These are phyloP conservation scores for Siderastrea siderea DNA, from an alignment of 92 coral and sea anemone species.

Conservation along the genomic window DNA sequence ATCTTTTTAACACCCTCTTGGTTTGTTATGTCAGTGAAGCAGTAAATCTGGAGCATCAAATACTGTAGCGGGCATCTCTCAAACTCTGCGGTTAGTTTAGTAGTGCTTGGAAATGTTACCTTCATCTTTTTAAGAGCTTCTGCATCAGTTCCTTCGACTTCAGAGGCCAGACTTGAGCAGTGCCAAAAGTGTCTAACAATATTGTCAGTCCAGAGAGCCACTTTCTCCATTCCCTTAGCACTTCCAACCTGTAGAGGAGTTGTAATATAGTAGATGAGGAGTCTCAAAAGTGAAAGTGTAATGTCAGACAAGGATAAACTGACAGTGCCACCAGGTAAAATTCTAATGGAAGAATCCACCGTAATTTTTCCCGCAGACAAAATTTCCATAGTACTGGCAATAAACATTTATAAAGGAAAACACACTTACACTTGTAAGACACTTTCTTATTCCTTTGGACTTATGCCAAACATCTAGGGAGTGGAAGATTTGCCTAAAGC, in stretches of 20 bases:
- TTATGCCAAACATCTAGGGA: slow-evolving; percentile 41
- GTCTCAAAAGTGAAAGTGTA: no score
- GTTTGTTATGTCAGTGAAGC: no score
- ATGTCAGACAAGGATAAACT: no score
- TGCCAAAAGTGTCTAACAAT: slow-evolving; percentile 68
- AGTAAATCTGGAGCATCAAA: no score
- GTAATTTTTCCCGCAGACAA: no score
- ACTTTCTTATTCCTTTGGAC: slow-evolving; percentile 38
- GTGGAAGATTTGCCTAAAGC: slow-evolving; percentile 13
- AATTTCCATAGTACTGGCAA: no score
- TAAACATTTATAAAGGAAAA: no score
- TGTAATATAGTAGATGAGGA: no score
- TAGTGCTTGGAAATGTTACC: background rate
- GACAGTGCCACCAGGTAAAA: no score
- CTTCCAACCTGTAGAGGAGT: slow-evolving; percentile 36
- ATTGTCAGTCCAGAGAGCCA: slow-evolving; percentile 53
- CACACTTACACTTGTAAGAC: slow-evolving; percentile 19
- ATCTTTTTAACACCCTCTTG: no score
- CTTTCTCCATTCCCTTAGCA: slow-evolving; percentile 51
- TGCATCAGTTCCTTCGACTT: slow-evolving; percentile 1
- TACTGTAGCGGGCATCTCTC: background rate
- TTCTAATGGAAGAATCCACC: no score
- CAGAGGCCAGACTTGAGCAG: slow-evolving; percentile 33
- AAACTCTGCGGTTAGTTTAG: background rate
- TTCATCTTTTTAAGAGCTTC: slow-evolving; percentile 20